A percentile compares a stretch with the other conserved stretches of the same genome.
These are phyloP conservation scores for Drosophila greeni DNA, from an alignment of 2,888 invertebrate species.

Conservation along the genomic window DNA sequence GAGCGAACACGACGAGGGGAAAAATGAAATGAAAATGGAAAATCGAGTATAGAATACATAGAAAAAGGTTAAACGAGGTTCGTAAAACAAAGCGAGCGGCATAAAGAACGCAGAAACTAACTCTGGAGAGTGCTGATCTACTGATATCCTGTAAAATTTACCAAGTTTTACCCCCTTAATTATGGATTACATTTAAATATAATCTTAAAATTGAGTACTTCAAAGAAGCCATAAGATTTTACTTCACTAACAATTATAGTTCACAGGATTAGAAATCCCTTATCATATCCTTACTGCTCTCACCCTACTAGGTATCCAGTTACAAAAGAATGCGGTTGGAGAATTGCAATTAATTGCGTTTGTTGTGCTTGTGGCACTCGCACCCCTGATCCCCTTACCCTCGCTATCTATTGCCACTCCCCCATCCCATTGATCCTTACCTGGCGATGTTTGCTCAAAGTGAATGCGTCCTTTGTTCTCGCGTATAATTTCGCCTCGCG, in stretches of 20 bases:
- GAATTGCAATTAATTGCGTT: constrained; percentile 68
- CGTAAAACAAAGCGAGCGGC: constrained; percentile 15
- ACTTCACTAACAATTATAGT: no score
- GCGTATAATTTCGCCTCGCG: constrained; percentile 76
- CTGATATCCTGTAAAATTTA: neutral
- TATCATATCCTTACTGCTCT: neutral
- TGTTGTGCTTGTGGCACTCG: constrained; percentile 54
- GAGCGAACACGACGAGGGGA: constrained; percentile 13
- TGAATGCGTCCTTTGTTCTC: constrained; percentile 79
- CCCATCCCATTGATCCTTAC: constrained; percentile 53
- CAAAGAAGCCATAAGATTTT: no score
- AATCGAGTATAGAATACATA: constrained; percentile 37
- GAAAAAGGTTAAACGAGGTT: constrained; percentile 35
- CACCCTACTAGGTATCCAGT: neutral
- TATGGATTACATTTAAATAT: neutral
- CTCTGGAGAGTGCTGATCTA: neutral
- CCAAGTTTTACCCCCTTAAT: neutral
- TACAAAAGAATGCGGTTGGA: constrained; percentile 27
- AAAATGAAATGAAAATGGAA: constrained; percentile 33
- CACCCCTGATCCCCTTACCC: constrained; percentile 6
- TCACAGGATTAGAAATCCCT: fast-evolving
- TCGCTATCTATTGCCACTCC: constrained; percentile 15
- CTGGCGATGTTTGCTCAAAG: constrained; percentile 76
- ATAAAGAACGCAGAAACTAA: neutral
- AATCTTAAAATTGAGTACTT: no score